These are phyloP conservation scores for Drosophila flavopinicola DNA, from an alignment of 2,888 invertebrate genomes.

Conservation along the genomic window DNA sequence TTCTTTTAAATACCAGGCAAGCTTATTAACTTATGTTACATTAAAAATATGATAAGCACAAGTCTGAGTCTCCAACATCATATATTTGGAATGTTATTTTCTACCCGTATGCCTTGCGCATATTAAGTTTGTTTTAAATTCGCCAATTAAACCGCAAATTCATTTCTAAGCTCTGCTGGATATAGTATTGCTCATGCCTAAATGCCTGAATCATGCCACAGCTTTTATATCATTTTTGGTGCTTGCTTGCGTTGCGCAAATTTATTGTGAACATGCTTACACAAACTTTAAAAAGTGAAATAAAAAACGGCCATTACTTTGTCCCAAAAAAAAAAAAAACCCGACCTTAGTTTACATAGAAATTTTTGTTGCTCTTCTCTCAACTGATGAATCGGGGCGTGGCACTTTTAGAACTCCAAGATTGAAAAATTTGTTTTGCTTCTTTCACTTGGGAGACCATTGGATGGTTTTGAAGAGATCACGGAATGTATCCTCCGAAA, in stretches of 20 bases:
- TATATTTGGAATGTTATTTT: too few relatives aligned
- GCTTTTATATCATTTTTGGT: too few relatives aligned
- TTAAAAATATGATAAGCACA: too few relatives aligned
- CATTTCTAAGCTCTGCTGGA: not conserved
- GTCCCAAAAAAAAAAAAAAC: not conserved
- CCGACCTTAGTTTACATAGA: not conserved
- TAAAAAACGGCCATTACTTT: not conserved
- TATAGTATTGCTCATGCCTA: not conserved
- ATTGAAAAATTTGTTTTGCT: too few relatives aligned
- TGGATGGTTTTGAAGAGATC: too few relatives aligned
- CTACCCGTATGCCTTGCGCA: too few relatives aligned
- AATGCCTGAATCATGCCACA: not conserved
- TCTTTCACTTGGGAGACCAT: too few relatives aligned
- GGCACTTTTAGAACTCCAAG: too few relatives aligned
- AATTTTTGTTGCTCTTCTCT: not conserved
- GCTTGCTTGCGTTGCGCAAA: not conserved
- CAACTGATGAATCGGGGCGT: too few relatives aligned
- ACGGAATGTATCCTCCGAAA: too few relatives aligned
- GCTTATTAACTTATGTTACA: not conserved
- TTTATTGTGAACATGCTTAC: not conserved
- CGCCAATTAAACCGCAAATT: not conserved
- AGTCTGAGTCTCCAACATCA: too few relatives aligned
- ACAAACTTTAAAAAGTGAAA: not conserved
- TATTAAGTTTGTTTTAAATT: too few relatives aligned
- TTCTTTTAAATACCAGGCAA: constrained; percentile 4